Evolutionary conservation across 2,113 vertebrate genomes (phyloP).

Genomic region (Sisor rabdophorus): DNA sequence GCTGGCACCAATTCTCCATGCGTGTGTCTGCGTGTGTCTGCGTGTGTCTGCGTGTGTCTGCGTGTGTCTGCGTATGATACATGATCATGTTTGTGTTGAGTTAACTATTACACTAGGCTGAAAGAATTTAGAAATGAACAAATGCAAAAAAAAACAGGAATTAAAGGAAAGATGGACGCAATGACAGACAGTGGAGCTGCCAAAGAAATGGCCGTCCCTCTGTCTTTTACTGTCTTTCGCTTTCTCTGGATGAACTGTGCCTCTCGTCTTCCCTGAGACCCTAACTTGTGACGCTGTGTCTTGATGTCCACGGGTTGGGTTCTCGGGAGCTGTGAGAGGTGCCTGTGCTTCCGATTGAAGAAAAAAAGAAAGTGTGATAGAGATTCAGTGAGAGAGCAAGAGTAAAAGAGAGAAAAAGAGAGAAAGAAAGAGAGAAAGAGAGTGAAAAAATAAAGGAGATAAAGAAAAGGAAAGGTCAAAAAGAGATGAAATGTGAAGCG

Average conservation of each 20-base stretch:
- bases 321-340: slow-evolving; percentile 99
- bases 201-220: slow-evolving; percentile 26
- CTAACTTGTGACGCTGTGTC: slow-evolving; percentile 99
- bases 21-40: slow-evolving; percentile 37
- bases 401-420: too few relatives aligned
- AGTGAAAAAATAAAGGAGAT: too few relatives aligned
- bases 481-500: neutral
- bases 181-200: slow-evolving; percentile 1
- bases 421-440: too few relatives aligned
- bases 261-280: slow-evolving; percentile 99
- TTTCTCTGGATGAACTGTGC: slow-evolving; percentile 65
- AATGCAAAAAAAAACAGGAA: slow-evolving; percentile 7
- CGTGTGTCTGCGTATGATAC: slow-evolving; percentile 27
- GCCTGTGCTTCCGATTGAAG: slow-evolving; percentile 51
- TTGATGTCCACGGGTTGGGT: slow-evolving; percentile 99
- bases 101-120: neutral
- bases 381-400: too few relatives aligned
- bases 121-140: neutral
- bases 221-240: slow-evolving; percentile 2
- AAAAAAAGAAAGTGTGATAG: neutral
- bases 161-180: slow-evolving; percentile 3
- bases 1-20: neutral
- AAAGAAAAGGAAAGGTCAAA: too few relatives aligned
- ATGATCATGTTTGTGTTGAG: neutral
- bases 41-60: slow-evolving; percentile 1